phyloP scores from a whole-genome alignment of 2,797 vertebrate species.

The Calcarius lapponicus region DNA sequence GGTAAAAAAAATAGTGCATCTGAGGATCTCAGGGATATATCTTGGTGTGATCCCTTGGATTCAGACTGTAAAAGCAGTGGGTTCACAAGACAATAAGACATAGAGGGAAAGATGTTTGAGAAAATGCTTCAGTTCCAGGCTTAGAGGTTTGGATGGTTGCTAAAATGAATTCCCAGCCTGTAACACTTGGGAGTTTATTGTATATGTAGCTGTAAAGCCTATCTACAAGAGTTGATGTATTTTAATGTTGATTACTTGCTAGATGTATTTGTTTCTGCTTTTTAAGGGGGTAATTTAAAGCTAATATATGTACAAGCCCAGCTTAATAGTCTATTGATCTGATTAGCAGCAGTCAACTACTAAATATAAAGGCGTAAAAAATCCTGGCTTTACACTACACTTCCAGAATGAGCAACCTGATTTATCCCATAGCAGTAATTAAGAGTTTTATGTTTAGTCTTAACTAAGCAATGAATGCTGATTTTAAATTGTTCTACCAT shows the following conservation, averaged over 20 bases:
- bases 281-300: background rate
- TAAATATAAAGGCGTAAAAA: background rate
- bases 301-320: background rate
- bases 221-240: background rate
- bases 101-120: background rate
- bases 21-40: background rate
- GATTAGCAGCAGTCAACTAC: background rate
- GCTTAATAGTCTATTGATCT: background rate
- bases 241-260: background rate
- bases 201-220: background rate
- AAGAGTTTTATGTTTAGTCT: constrained; percentile 22
- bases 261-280: background rate
- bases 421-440: constrained; percentile 32
- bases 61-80: background rate
- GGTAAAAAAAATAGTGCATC: background rate
- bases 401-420: background rate
- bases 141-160: background rate
- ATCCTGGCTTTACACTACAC: background rate
- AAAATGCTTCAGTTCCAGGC: background rate
- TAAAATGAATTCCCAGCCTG: background rate
- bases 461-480: constrained; percentile 40
- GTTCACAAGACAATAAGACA: background rate
- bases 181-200: background rate
- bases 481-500: constrained; percentile 52
- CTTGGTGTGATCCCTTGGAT: background rate